phyloP scores from a whole-genome alignment of 2,888 invertebrate species.

The Sthenelais limicola region DNA sequence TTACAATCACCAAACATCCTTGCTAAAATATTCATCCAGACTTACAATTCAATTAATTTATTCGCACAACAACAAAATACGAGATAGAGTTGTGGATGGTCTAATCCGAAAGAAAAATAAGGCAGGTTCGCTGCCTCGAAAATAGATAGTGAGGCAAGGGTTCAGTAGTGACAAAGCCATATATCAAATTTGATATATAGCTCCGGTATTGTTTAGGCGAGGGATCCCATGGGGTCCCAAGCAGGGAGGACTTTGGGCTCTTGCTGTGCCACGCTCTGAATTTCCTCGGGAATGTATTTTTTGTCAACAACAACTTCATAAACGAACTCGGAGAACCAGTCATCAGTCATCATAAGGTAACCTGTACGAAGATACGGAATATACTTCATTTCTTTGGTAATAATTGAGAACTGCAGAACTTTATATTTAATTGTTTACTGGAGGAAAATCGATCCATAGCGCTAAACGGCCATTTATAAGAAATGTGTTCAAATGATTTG shows the following conservation, averaged over 20 bases:
- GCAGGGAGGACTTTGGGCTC: conserved; percentile 86
- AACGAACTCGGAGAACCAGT: conserved; percentile 81
- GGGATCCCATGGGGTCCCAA: conserved; percentile 93
- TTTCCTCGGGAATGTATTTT: conserved; percentile 82
- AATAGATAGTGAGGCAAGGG: no score
- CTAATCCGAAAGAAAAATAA: no score
- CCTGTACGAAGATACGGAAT: no score
- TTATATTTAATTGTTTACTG: not conserved
- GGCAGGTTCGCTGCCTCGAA: no score
- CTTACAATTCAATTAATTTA: no score
- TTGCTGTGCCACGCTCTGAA: conserved; percentile 83
- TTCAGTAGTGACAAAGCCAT: no score
- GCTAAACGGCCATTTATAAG: not conserved
- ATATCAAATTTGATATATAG: no score
- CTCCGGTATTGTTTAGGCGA: conserved; percentile 56
- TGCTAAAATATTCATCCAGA: no score
- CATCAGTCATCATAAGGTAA: conserved; percentile 85
- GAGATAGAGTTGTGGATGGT: no score
- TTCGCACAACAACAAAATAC: no score
- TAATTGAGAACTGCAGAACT: not conserved
- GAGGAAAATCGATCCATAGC: not conserved
- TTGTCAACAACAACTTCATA: conserved; percentile 89
- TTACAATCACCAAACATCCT: no score
- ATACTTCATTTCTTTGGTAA: not conserved
- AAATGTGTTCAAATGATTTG: no score